Base-by-base conservation (phyloP, 2,888 invertebrate genomes). In the Sipunculus nudus region DNA sequence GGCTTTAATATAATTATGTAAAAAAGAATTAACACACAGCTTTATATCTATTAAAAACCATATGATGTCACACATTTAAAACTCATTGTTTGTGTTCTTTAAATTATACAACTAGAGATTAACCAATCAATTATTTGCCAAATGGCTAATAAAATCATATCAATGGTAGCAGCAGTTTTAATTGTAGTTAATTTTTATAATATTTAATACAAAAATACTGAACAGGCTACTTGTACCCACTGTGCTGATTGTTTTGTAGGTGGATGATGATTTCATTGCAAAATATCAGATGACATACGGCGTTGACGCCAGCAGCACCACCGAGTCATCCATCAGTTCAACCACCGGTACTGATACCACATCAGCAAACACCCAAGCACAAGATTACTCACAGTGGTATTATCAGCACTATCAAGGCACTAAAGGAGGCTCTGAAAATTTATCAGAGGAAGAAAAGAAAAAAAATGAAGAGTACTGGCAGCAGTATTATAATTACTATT, bases 231-330 rank as follows among this genome's bases (percentile, higher is more conserved):
- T 10, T 10, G 88, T 88, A 71, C 58, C 61, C 19, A 4, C 2
- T 52, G n/a, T 10, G 16, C 21, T 53, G 48, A 46, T 49, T 43
- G n/a, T 21, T 50, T 66, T 80, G 5, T 79, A 89, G 87, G 89
- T 98, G 64, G 94, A 96, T 86, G 96, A 96, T 76, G 94, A 98
- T 75, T 98, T 98, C 78, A 88, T 98, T 86, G 98, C 97, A 0
- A 88, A 88, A 58, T 99, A 99, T 86, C 96, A 98, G 85, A 91
- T 97, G 89, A 94, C 88, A 77, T 98, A 98, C 85, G 86, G 86
- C 19, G 41, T 35, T 21, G 46, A 58, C 31, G 49, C 25, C 16
- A 25, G 26, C 25, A 8, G 45, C 43, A 16, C 28, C 45, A n/a
- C n/a, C 8, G 25, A 39, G 2, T 16, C 47, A 48, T 31, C 19